Evolutionary conservation across 2,888 invertebrate species (phyloP).

Genomic region (Trissoscelio sp.): DNA sequence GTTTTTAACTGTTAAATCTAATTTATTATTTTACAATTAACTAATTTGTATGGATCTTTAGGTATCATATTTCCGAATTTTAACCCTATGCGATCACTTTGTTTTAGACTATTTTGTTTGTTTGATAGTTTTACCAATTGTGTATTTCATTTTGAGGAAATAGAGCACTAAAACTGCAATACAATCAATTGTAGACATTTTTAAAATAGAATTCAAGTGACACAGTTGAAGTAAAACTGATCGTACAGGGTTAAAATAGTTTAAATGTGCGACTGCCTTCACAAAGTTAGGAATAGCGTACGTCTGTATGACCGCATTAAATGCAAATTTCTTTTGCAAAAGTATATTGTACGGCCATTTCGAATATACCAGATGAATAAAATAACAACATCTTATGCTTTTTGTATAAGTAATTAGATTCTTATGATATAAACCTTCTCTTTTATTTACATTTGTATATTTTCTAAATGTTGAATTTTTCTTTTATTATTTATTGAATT

Average conservation of each 20-base stretch:
- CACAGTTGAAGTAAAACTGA: neutral
- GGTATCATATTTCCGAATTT: slow-evolving; percentile 26
- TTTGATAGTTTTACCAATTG: too few relatives aligned
- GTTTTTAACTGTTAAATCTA: neutral
- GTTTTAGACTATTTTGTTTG: too few relatives aligned
- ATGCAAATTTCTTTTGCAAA: slow-evolving; percentile 44
- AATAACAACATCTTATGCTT: slow-evolving; percentile 16
- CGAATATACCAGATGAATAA: slow-evolving; percentile 58
- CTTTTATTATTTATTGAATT: too few relatives aligned
- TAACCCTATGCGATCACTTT: slow-evolving; percentile 18
- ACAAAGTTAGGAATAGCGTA: slow-evolving; percentile 30
- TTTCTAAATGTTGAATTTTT: too few relatives aligned
- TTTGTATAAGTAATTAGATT: neutral
- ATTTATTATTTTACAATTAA: neutral
- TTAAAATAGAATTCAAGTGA: too few relatives aligned
- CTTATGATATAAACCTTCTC: too few relatives aligned
- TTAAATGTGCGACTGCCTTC: slow-evolving; percentile 57
- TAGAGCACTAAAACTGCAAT: too few relatives aligned
- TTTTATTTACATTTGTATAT: too few relatives aligned
- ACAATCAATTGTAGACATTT: too few relatives aligned
- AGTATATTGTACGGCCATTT: slow-evolving; percentile 57
- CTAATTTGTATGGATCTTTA: neutral
- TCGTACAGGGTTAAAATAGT: slow-evolving; percentile 31
- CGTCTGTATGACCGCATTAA: slow-evolving; percentile 44
- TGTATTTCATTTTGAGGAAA: too few relatives aligned